Conservation (phyloP, 2,888 invertebrate species). For the Megamerina dolium region DNA sequence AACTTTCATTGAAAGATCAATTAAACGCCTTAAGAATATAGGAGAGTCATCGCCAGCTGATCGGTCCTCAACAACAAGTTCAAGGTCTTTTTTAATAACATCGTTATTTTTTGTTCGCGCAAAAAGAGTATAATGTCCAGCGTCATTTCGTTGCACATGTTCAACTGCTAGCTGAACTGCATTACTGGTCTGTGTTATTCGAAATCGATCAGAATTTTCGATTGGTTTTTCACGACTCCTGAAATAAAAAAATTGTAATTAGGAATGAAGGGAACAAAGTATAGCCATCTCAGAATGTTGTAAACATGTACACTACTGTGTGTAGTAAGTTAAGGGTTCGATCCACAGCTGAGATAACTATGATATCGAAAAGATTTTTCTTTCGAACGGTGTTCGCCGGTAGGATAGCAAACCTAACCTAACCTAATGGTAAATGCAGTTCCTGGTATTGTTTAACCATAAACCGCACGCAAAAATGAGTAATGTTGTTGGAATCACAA, state of each 20-base stretch:
- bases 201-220: conserved; percentile 60
- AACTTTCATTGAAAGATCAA: conserved; percentile 83
- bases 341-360: too few relatives aligned
- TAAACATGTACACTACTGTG: too few relatives aligned
- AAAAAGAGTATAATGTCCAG: conserved; percentile 70
- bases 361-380: too few relatives aligned
- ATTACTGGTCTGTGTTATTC: conserved; percentile 52
- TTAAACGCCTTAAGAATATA: conserved; percentile 73
- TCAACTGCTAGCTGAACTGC: conserved; percentile 71
- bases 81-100: conserved; percentile 52
- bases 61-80: conserved; percentile 56
- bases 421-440: too few relatives aligned
- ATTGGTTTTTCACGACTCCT: conserved; percentile 58
- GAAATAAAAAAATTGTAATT: conserved; percentile 10
- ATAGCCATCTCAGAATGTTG: too few relatives aligned
- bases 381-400: too few relatives aligned
- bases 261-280: background rate
- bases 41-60: conserved; percentile 69
- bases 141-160: conserved; percentile 64
- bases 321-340: too few relatives aligned
- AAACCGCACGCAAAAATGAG: too few relatives aligned
- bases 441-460: too few relatives aligned
- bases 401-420: too few relatives aligned
- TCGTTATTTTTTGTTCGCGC: conserved; percentile 56
- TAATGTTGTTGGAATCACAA: too few relatives aligned